Percentiles rank a stretch among this genome's conserved stretches.
These are phyloP conservation scores for Zaprionus kolodkinae DNA, from an alignment of 1,140 invertebrate species.

Conservation along the genomic window DNA sequence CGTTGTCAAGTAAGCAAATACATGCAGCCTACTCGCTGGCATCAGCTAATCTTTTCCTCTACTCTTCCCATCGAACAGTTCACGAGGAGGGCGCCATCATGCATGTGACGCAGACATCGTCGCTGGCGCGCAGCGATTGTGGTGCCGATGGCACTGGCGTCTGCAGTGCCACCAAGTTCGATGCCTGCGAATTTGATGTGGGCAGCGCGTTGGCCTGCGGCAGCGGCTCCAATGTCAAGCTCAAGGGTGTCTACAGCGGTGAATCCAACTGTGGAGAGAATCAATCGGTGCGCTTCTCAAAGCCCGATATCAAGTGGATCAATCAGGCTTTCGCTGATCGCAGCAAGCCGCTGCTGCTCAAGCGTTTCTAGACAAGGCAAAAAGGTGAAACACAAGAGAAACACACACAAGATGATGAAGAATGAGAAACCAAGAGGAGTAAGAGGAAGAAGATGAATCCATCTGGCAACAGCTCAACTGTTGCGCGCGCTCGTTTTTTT, in stretches of 20 bases:
- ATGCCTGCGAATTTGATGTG: conserved; percentile 89
- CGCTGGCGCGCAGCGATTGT: conserved; percentile 80
- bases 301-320: conserved; percentile 82
- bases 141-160: conserved; percentile 66
- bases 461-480: conserved; percentile 33
- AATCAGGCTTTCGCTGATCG: conserved; percentile 73
- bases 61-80: conserved; percentile 76
- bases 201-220: conserved; percentile 92
- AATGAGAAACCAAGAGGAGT: neutral
- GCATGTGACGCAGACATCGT: conserved; percentile 89
- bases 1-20: conserved; percentile 88
- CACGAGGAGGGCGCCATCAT: conserved; percentile 89
- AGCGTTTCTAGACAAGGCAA: conserved; percentile 58
- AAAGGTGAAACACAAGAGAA: neutral
- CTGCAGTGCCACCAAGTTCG: conserved; percentile 85
- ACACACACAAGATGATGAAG: neutral
- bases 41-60: neutral
- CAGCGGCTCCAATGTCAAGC: conserved; percentile 87
- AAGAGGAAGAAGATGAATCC: conserved; percentile 18
- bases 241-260: conserved; percentile 91
- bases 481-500: conserved; percentile 33
- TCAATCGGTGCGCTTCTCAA: conserved; percentile 74
- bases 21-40: neutral
- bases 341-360: conserved; percentile 71
- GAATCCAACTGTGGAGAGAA: conserved; percentile 87